Conservation (phyloP, 2,797 vertebrate genomes). For the Takifugu rubripes region DNA sequence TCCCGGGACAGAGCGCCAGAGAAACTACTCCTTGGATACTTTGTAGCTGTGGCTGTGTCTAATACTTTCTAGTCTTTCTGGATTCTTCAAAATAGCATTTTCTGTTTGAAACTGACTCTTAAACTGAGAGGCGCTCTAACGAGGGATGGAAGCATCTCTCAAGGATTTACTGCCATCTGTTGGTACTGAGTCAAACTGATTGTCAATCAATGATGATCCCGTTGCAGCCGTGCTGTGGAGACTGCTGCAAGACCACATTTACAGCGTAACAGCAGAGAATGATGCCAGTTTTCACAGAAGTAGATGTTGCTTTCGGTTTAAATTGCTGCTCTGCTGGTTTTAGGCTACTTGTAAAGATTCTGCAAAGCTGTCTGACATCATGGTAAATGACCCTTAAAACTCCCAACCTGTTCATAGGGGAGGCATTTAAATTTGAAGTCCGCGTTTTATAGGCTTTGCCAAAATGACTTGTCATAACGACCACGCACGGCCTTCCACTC, state of each 20-base stretch:
- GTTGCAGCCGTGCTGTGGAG: not conserved
- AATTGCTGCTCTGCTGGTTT: not conserved
- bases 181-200: conserved; percentile 54
- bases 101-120: conserved; percentile 39
- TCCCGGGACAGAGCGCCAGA: conserved; percentile 42
- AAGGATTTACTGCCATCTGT: conserved; percentile 74
- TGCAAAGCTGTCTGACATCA: not conserved
- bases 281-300: not conserved
- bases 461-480: conserved; percentile 37
- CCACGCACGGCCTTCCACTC: conserved; percentile 38
- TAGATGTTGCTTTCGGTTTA: not conserved
- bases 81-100: conserved; percentile 59
- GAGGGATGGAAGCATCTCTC: conserved; percentile 25
- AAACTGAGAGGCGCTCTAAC: conserved; percentile 20
- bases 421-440: conserved; percentile 1
- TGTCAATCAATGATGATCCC: conserved; percentile 11
- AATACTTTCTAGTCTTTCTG: conserved; percentile 54
- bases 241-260: not conserved
- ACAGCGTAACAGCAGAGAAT: not conserved
- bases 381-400: conserved; percentile 3
- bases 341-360: not conserved
- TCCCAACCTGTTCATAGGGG: not conserved
- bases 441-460: conserved; percentile 27
- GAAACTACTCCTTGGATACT: conserved; percentile 47
- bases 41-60: conserved; percentile 52